These are phyloP conservation scores for Noctua fimbriata DNA, from an alignment of 2,888 invertebrate species.

Conservation along the genomic window DNA sequence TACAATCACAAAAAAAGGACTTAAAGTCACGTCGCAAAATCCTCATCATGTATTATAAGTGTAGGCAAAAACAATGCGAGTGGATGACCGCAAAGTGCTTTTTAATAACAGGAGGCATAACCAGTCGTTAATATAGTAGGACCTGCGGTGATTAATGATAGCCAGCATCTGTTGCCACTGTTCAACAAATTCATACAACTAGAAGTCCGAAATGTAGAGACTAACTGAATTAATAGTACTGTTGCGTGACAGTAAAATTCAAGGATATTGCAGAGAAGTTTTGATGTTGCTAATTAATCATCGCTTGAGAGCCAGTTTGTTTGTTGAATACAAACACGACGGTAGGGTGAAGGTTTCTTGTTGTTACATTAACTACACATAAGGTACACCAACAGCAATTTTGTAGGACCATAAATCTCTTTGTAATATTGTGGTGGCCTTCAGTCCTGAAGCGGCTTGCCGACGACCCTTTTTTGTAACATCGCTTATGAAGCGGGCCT, in stretches of 20 bases:
- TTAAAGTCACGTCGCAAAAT: conserved; percentile 57
- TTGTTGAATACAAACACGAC: conserved; percentile 17
- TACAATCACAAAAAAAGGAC: conserved; percentile 50
- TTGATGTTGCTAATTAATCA: conserved; percentile 46
- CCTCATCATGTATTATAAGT: conserved; percentile 32
- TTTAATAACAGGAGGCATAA: conserved; percentile 63
- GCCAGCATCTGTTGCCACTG: conserved; percentile 55
- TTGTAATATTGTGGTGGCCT: conserved; percentile 30
- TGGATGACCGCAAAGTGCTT: conserved; percentile 63
- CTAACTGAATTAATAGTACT: conserved; percentile 58
- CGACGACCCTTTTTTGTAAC: conserved; percentile 47
- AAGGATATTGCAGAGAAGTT: conserved; percentile 52
- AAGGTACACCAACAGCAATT: conserved; percentile 12
- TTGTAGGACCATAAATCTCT: conserved; percentile 37
- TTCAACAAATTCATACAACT: conserved; percentile 49
- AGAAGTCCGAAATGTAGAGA: conserved; percentile 55
- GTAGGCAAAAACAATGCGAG: conserved; percentile 57
- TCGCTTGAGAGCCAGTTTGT: conserved; percentile 22
- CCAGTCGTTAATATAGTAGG: conserved; percentile 49
- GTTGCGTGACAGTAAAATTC: conserved; percentile 66
- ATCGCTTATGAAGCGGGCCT: conserved; percentile 45
- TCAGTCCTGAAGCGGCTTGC: conserved; percentile 9
- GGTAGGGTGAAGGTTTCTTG: conserved; percentile 13
- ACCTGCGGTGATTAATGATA: conserved; percentile 61
- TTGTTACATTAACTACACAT: conserved; percentile 10